These are phyloP conservation scores for Amphiduros pacificus DNA, from an alignment of 2,888 invertebrate genomes.

Conservation along the genomic window DNA sequence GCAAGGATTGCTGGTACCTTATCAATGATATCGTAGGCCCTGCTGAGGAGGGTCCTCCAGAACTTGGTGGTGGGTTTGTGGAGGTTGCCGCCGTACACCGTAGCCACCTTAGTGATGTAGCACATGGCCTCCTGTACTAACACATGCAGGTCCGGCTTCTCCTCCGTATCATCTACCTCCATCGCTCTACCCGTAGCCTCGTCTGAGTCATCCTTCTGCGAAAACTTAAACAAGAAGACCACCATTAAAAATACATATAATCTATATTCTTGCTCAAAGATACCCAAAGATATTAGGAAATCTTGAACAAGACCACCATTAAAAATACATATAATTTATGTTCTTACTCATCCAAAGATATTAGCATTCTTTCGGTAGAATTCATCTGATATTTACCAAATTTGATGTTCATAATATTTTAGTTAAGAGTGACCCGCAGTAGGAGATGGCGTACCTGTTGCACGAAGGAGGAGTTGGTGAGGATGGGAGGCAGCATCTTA, in stretches of 20 bases:
- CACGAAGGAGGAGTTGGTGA: slow-evolving; percentile 72
- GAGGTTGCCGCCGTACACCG: slow-evolving; percentile 63
- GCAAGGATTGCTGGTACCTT: slow-evolving; percentile 62
- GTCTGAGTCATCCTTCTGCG: too few species aligned
- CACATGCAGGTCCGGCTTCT: slow-evolving; percentile 64
- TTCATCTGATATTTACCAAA: too few species aligned
- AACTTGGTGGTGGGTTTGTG: slow-evolving; percentile 67
- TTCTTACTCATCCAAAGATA: too few species aligned
- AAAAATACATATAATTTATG: too few species aligned
- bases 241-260: too few species aligned
- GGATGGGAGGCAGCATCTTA: slow-evolving; percentile 72
- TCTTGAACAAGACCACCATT: too few species aligned
- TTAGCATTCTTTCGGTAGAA: too few species aligned
- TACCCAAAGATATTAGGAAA: too few species aligned
- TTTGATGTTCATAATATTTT: too few species aligned
- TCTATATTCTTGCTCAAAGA: too few species aligned
- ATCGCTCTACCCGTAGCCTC: neutral
- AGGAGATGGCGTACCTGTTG: slow-evolving; percentile 62
- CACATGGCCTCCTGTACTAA: slow-evolving; percentile 58
- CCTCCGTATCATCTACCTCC: neutral
- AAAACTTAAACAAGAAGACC: too few species aligned
- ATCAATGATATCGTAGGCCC: slow-evolving; percentile 78
- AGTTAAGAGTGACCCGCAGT: too few species aligned
- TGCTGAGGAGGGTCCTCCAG: slow-evolving; percentile 80
- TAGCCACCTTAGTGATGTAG: slow-evolving; percentile 51